Percentiles rank a stretch among this genome's conserved stretches.
Conservation (phyloP, 2,888 invertebrate species). For the Scaptodrosophila latifasciaeformis region DNA sequence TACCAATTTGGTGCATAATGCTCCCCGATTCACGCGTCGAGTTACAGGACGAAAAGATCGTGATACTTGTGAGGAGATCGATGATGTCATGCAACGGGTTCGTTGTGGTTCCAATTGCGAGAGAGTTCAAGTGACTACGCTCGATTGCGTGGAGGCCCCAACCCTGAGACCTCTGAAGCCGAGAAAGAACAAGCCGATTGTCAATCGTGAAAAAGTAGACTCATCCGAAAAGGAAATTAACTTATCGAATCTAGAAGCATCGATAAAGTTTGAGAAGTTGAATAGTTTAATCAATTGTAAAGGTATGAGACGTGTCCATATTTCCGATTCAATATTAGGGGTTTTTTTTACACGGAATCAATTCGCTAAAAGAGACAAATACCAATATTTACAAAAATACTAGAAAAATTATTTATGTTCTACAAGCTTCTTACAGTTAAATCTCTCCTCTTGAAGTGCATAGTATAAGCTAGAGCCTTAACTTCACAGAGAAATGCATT, state of each 20-base stretch:
- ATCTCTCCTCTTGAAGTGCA: conserved; percentile 4
- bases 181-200: not conserved
- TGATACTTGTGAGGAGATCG: conserved; percentile 34
- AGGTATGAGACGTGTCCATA: no score
- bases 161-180: conserved; percentile 20
- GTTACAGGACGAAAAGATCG: conserved; percentile 10
- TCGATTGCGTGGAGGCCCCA: conserved; percentile 38
- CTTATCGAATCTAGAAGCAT: conserved; percentile 18
- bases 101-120: conserved; percentile 23
- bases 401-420: no score
- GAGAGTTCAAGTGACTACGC: conserved; percentile 24
- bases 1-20: conserved; percentile 9
- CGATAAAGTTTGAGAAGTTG: conserved; percentile 50
- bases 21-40: conserved; percentile 6
- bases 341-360: no score
- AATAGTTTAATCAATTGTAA: conserved; percentile 52
- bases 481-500: not conserved
- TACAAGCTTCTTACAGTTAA: conserved; percentile 10
- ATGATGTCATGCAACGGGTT: conserved; percentile 26
- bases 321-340: no score
- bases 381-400: no score
- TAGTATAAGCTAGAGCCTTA: conserved; percentile 20
- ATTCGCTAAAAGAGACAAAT: no score
- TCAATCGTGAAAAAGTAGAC: conserved; percentile 10
- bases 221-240: conserved; percentile 17